Evolutionary conservation across 2,113 vertebrate genomes (phyloP).

Genomic region (Equus przewalskii): DNA sequence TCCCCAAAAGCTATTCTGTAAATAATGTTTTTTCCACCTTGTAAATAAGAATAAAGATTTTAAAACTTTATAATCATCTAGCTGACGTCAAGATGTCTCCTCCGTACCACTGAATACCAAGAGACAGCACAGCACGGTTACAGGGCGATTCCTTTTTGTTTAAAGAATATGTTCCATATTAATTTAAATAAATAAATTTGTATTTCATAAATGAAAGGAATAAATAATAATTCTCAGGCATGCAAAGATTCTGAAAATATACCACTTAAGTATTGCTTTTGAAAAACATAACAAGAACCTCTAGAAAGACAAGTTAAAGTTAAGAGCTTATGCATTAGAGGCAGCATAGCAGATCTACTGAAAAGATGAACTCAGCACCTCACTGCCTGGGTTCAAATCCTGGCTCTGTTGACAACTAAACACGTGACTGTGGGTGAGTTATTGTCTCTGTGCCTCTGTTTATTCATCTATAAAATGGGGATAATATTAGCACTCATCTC

Average conservation of each 20-base stretch:
- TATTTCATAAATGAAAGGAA: background rate
- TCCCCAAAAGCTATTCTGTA: background rate
- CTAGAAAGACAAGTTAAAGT: background rate
- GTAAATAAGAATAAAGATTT: slow-evolving; percentile 3
- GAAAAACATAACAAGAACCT: background rate
- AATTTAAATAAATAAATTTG: background rate
- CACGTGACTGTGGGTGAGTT: background rate
- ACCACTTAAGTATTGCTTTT: background rate
- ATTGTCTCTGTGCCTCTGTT: background rate
- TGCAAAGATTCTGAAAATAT: background rate
- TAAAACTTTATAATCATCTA: background rate
- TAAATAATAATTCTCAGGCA: background rate
- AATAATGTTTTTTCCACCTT: background rate
- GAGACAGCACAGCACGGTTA: background rate
- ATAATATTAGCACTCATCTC: background rate
- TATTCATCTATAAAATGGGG: background rate
- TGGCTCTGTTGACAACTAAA: background rate
- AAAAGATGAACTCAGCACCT: background rate
- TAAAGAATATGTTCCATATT: background rate
- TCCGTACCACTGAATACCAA: background rate
- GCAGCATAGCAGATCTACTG: background rate
- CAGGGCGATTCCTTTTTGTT: background rate
- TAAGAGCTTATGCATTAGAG: background rate
- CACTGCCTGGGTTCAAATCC: background rate
- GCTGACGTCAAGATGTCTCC: background rate